Base-by-base conservation (phyloP, 2,797 vertebrate species). In the Hypotaenidia okinawae region DNA sequence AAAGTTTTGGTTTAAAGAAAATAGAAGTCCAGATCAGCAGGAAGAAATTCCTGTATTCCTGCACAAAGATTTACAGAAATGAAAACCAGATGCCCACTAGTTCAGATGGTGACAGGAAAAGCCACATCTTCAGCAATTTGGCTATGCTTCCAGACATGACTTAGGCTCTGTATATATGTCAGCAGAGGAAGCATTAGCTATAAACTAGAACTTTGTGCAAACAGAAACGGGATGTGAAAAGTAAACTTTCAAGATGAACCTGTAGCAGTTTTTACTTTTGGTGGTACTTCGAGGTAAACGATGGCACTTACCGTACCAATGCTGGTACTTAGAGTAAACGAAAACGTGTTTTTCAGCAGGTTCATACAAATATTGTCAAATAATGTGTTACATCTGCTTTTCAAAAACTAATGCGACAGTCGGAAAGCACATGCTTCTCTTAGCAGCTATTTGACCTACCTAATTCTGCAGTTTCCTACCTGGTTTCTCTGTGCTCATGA, bases 81-180 rank as follows among this genome's bases (percentile, higher is more conserved):
- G 27, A 91, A 93, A 95, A 93, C 69, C 87, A 93, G 84, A 89
- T 89, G 73, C 51, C 62, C 23, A 17, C 21, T 81, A 51, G 37
- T 39, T 91, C 69, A 76, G 76, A 51, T 69, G 68, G 30, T 87
- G 84, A 80, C 72, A 89, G 57, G 35, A 72, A 47, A 91, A 91
- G 27, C 11, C 88, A 94, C 49, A 47, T 82, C 35, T 64, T 72
- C 23, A 52, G 49, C 22, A 66, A 16, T 94, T 87, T 92, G 91
- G 64, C 92, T 96, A 51, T 62, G 27, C n/a, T 91, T 96, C 37
- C 82, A 91, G 73, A 81, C 57, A 32, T 84, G 62, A 79, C 79
- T 73, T 78, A 92, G 79, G 9, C 82, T 91, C 70, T 90, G 47
- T 55, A 14, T 55, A 14, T 77, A 68, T 90, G 61, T 81, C 76